A percentile compares a stretch with the other conserved stretches of the same genome.
phyloP scores from a whole-genome alignment of 2,797 vertebrate species.

The Loris lydekkerianus region DNA sequence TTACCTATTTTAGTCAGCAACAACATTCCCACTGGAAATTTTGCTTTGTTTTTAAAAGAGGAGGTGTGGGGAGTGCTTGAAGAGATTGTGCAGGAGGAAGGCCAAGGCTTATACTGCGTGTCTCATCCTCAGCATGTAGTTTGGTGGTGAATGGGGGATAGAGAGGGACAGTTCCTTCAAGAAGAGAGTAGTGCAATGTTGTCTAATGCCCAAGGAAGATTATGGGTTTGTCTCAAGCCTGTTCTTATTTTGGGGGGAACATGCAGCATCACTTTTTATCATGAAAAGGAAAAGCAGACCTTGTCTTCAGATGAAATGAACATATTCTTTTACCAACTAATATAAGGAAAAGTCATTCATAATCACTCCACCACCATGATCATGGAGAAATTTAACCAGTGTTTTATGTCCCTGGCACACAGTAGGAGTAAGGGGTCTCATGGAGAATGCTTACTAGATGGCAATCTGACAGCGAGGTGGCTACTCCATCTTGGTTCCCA shows the following conservation, averaged over 20 bases:
- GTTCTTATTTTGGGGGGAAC: neutral
- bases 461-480: neutral
- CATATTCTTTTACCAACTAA: neutral
- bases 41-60: neutral
- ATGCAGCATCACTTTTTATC: neutral
- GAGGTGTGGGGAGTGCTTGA: neutral
- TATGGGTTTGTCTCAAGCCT: neutral
- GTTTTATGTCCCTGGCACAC: neutral
- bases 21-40: neutral
- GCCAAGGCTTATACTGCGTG: neutral
- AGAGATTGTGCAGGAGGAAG: neutral
- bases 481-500: neutral
- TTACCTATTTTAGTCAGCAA: neutral
- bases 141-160: neutral
- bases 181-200: neutral
- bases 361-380: neutral
- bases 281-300: neutral
- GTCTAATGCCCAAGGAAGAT: neutral
- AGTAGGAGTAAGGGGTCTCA: neutral
- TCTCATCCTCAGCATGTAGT: neutral
- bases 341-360: neutral
- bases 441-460: neutral
- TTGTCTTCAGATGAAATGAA: neutral
- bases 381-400: neutral
- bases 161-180: neutral